Evolutionary conservation across 1,140 invertebrate genomes (phyloP), one percentile per base, ranked within the genome.

Genomic region (Apis florea): DNA sequence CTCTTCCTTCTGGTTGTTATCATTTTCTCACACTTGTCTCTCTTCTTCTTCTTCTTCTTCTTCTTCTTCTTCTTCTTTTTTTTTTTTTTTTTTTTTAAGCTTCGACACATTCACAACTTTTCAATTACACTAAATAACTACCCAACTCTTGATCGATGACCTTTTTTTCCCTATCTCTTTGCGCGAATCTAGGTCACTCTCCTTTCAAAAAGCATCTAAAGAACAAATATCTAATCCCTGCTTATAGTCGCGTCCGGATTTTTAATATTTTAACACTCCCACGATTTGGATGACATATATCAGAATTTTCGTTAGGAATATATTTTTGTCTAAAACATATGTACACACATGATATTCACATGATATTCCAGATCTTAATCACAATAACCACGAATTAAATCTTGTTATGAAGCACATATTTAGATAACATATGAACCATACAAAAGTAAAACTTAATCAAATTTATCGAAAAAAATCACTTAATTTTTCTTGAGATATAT

Each of bases 31-130:
- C 63, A 79, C 78, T 76, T 78, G 47, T 68, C 47, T 80, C 72
- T 88, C n/a, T 80, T 54, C 70, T 71, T n/a, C n/a, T n/a, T n/a
- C 74, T 84, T 17, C 74, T 51, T 74, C 17, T 73, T 31, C 31
- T 31, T 31, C 31, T 40, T 40, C 78, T 76, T 78, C n/a, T 68
- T 26, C 78, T 69, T 88, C 6, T 80, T 54, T 66, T 70, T 31
- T n/a, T n/a, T 31, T 71, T 84, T 17, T 66, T 51, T 74, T 17
- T 68, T 31, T 69, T 58, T 75, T 78, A 77, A 49, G 58, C 75
- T 69, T 68, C 75, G 74, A 82, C 74, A 79, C 76, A 61, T 79
- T 73, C 77, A 79, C 82, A 51, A 56, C 58, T 79, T 64, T 68
- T 73, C 76, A 73, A 79, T 68, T 58, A 83, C 82, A 73, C 76